Conservation (phyloP, 2,888 invertebrate species). For the Venustoraphidia nigricollis region DNA sequence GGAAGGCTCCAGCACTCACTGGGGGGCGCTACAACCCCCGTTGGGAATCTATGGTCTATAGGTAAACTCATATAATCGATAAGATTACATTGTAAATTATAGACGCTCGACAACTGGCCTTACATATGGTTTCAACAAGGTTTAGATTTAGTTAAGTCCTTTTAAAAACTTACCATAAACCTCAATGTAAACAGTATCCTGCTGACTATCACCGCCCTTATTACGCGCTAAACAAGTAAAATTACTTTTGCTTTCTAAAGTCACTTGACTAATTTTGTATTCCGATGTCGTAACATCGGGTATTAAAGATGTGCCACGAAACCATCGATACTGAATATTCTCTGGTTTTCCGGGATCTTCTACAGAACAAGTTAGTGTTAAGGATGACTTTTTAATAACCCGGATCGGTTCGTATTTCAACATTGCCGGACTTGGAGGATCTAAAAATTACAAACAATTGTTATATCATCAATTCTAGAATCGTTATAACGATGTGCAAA, state of each 20-base stretch:
- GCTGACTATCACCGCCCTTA: conserved; percentile 63
- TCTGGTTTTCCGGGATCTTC: conserved; percentile 72
- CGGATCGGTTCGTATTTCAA: conserved; percentile 56
- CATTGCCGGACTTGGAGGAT: conserved; percentile 73
- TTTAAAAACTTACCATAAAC: conserved; percentile 41
- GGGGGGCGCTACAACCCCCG: no score
- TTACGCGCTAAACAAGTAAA: conserved; percentile 81
- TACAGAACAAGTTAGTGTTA: conserved; percentile 73
- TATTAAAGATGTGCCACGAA: conserved; percentile 57
- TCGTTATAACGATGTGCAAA: no score
- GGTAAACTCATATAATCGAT: background rate
- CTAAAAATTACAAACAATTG: conserved; percentile 28
- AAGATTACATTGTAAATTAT: background rate
- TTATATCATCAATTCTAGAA: no score
- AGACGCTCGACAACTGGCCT: no score
- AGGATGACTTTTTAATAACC: conserved; percentile 67
- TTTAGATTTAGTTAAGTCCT: background rate
- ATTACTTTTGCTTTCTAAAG: conserved; percentile 72
- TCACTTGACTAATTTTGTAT: conserved; percentile 70
- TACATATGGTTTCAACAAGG: background rate
- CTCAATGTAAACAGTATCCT: conserved; percentile 50
- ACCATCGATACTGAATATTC: conserved; percentile 61
- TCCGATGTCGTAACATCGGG: conserved; percentile 59
- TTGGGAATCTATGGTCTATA: background rate
- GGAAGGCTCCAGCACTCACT: no score